Evolutionary conservation across 2,888 invertebrate species (phyloP).

Genomic region (Cartodere bifasciata): DNA sequence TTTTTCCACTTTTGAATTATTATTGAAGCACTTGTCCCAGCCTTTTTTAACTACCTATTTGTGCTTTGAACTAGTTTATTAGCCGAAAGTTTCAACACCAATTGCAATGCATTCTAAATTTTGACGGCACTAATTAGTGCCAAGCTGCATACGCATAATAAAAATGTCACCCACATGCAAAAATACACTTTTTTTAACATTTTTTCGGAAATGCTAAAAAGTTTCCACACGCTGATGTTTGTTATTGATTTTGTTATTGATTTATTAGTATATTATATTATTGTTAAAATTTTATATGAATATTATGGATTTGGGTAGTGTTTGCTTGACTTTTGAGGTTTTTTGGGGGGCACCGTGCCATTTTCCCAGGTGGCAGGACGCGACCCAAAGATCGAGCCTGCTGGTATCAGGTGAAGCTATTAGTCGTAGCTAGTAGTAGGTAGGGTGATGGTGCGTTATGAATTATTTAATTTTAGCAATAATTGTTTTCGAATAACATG

Average conservation of each 20-base stretch:
- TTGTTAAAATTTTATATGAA: conserved; percentile 35
- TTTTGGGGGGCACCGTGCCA: not conserved
- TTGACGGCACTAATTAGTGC: conserved; percentile 21
- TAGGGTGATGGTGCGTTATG: too few species aligned
- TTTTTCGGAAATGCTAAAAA: not conserved
- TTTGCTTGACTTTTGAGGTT: conserved; percentile 16
- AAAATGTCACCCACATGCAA: conserved; percentile 35
- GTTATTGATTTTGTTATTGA: conserved; percentile 22
- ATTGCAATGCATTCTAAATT: conserved; percentile 18
- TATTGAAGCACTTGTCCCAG: too few species aligned
- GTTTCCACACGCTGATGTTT: too few species aligned
- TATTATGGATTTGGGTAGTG: conserved; percentile 30
- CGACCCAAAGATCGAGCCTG: too few species aligned
- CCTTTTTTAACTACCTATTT: conserved; percentile 15
- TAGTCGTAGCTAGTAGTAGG: too few species aligned
- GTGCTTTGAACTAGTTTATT: conserved; percentile 18
- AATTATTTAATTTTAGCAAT: too few species aligned
- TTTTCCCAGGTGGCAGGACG: too few species aligned
- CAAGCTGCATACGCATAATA: too few species aligned
- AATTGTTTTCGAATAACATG: too few species aligned
- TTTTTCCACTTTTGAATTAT: conserved; percentile 22
- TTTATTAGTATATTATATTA: conserved; percentile 26
- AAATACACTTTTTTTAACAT: conserved; percentile 17
- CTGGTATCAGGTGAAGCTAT: too few species aligned
- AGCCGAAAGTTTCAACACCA: conserved; percentile 14